These are phyloP conservation scores for Paramisgurnus dabryanus DNA, from an alignment of 2,113 vertebrate species.

Conservation along the genomic window DNA sequence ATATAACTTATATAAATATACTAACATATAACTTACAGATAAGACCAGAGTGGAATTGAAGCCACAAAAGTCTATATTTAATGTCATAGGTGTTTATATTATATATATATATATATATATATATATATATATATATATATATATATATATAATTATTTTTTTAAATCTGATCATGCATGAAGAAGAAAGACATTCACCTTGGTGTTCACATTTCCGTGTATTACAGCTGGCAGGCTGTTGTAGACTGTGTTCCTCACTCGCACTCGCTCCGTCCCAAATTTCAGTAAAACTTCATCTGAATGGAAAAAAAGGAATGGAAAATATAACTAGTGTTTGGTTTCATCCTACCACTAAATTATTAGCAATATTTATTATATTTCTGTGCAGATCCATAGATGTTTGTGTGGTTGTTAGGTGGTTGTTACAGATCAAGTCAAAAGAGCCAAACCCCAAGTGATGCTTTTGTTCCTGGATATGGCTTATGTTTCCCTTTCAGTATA, in stretches of 20 bases:
- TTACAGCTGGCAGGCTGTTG: conserved; percentile 84
- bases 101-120: too few relatives aligned
- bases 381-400: too few relatives aligned
- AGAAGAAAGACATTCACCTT: conserved; percentile 80
- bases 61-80: not conserved
- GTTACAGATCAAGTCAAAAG: not conserved
- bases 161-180: too few relatives aligned
- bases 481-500: not conserved
- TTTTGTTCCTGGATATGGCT: not conserved
- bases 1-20: too few relatives aligned
- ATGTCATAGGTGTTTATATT: not conserved
- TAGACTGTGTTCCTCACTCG: conserved; percentile 88
- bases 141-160: too few relatives aligned
- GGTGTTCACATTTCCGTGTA: conserved; percentile 94
- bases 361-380: too few relatives aligned
- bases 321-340: too few relatives aligned
- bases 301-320: conserved; percentile 37
- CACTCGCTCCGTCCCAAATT: conserved; percentile 88
- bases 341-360: too few relatives aligned
- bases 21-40: too few relatives aligned
- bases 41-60: too few relatives aligned
- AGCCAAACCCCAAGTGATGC: not conserved
- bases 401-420: not conserved
- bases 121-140: too few relatives aligned
- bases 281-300: conserved; percentile 93